Percentiles rank a stretch among this genome's conserved stretches.
Conservation (phyloP, 2,113 vertebrate genomes). For the Ahaetulla prasina region DNA sequence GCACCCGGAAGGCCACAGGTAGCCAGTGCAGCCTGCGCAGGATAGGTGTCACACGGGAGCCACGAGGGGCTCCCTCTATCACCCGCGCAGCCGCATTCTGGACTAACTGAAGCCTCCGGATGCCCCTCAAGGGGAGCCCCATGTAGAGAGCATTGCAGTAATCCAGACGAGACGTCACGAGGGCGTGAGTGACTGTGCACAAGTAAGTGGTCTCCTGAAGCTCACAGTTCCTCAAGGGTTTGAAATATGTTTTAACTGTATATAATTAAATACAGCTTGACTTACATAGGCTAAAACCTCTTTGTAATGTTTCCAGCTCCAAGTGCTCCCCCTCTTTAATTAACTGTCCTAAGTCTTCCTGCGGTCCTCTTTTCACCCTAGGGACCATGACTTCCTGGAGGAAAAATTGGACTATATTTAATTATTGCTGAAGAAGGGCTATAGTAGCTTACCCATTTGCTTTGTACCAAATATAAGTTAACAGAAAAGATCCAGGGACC, state of each 20-base stretch:
- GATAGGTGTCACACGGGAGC: too few species aligned
- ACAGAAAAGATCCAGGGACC: conserved; percentile 10
- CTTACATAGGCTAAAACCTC: conserved; percentile 55
- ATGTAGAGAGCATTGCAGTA: too few species aligned
- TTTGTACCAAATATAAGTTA: conserved; percentile 14
- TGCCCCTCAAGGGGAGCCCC: too few species aligned
- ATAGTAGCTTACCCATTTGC: background rate
- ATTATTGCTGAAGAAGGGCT: conserved; percentile 38
- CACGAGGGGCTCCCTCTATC: too few species aligned
- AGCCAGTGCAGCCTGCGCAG: too few species aligned
- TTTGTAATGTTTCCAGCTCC: conserved; percentile 45
- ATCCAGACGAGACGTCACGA: too few species aligned
- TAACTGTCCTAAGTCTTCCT: conserved; percentile 55
- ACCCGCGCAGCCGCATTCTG: too few species aligned
- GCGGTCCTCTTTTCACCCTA: conserved; percentile 37
- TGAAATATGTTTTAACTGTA: conserved; percentile 55
- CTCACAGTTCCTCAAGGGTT: conserved; percentile 27
- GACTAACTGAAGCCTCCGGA: too few species aligned
- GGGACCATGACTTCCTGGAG: conserved; percentile 40
- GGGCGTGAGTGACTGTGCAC: too few species aligned
- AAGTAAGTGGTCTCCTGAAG: conserved; percentile 28
- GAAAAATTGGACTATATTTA: conserved; percentile 39
- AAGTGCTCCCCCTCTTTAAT: conserved; percentile 46
- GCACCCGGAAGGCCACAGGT: too few species aligned
- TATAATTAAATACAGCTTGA: conserved; percentile 58